A percentile compares a stretch with the other conserved stretches of the same genome.
Conservation (phyloP, 1,140 invertebrate genomes). For the Bursaphelenchus mucronatus region DNA sequence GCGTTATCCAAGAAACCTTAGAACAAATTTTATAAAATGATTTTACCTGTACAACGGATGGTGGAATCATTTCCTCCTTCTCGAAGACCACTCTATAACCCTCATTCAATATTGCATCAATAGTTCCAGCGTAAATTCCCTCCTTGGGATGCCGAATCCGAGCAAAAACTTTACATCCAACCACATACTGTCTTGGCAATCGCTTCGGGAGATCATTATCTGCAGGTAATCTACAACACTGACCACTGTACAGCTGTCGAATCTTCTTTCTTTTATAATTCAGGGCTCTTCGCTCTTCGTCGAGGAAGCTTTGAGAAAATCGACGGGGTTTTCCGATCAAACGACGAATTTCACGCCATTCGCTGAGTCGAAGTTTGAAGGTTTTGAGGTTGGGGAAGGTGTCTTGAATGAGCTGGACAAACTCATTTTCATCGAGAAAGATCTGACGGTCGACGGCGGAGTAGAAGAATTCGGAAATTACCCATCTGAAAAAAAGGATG, state of each 20-base stretch:
- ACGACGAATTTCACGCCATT: conserved; percentile 89
- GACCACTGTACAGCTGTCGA: conserved; percentile 81
- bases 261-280: conserved; percentile 86
- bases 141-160: conserved; percentile 85
- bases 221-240: conserved; percentile 68
- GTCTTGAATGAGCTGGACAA: conserved; percentile 85
- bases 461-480: conserved; percentile 90
- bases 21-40: conserved; percentile 62
- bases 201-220: conserved; percentile 87
- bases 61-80: conserved; percentile 78
- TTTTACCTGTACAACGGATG: conserved; percentile 79
- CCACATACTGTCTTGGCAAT: conserved; percentile 88
- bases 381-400: conserved; percentile 87
- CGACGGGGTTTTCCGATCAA: conserved; percentile 94
- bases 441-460: conserved; percentile 77
- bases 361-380: conserved; percentile 76
- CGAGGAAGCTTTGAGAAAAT: conserved; percentile 80
- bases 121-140: conserved; percentile 88
- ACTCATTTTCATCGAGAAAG: conserved; percentile 93
- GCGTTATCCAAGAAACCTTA: no score
- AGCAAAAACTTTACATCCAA: conserved; percentile 82
- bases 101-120: conserved; percentile 94
- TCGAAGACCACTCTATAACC: conserved; percentile 97
- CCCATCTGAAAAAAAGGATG: conserved; percentile 60
- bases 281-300: conserved; percentile 83